Conservation (phyloP, 2,888 invertebrate species). For the Caenorhabditis zanzibari region DNA sequence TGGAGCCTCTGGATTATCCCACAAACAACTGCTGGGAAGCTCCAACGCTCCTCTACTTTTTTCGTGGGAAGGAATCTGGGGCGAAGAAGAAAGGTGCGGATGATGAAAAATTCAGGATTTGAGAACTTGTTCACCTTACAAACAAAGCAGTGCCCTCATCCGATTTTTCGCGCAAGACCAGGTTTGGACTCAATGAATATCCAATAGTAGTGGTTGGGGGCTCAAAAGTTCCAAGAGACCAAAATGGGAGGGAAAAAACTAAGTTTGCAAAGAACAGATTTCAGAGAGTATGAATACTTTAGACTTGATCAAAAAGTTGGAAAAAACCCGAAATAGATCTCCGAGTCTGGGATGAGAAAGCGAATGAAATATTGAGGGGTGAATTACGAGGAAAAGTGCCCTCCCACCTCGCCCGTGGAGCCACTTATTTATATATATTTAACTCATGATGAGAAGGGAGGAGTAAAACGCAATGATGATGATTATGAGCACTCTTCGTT, state of each 20-base stretch:
- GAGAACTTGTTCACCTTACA: conserved; percentile 59
- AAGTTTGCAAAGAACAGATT: neutral
- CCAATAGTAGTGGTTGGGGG: conserved; percentile 11
- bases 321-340: neutral
- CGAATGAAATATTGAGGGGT: neutral
- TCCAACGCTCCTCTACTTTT: neutral
- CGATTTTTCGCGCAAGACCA: conserved; percentile 57
- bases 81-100: conserved; percentile 23
- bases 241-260: neutral
- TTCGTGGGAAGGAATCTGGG: conserved; percentile 3
- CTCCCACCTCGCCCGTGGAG: neutral
- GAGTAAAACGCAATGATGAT: conserved; percentile 37
- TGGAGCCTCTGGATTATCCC: neutral
- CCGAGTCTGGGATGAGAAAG: neutral
- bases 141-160: conserved; percentile 42
- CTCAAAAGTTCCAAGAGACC: neutral
- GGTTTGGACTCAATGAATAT: conserved; percentile 47
- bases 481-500: conserved; percentile 41
- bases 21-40: neutral
- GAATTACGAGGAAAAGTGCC: conserved; percentile 29
- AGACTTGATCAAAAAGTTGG: conserved; percentile 9
- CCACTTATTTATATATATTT: conserved; percentile 59
- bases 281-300: conserved; percentile 17
- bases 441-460: conserved; percentile 58
- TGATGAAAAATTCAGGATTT: conserved; percentile 52